A percentile compares a stretch with the other conserved stretches of the same genome.
Evolutionary conservation across 2,797 vertebrate genomes (phyloP).

Genomic region (Notolepis coatsorum): DNA sequence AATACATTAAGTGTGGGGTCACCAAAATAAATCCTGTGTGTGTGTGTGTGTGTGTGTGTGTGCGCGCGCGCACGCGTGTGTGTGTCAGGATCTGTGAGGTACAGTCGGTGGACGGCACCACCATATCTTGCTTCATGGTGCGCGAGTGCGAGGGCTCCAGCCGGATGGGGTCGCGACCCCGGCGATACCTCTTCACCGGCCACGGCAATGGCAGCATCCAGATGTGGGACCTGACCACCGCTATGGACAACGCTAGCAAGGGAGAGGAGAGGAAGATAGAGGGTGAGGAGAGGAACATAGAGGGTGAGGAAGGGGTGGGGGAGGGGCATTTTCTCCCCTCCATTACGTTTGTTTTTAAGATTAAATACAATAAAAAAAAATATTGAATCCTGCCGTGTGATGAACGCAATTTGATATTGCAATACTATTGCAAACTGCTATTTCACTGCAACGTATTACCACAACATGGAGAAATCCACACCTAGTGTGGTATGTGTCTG

Average conservation of each 20-base stretch:
- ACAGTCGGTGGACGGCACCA: slow-evolving; percentile 95
- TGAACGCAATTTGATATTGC: too few species aligned
- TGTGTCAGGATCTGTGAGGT: slow-evolving; percentile 93
- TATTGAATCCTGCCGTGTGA: too few species aligned
- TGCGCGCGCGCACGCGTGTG: slow-evolving; percentile 17
- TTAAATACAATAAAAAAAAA: too few species aligned
- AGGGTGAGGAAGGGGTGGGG: background rate
- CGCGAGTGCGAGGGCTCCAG: slow-evolving; percentile 97
- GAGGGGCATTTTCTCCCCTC: too few species aligned
- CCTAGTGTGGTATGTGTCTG: background rate
- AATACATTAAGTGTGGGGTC: too few species aligned
- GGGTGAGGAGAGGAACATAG: slow-evolving; percentile 48
- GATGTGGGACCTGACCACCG: slow-evolving; percentile 98
- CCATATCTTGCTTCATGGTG: slow-evolving; percentile 94
- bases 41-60: background rate
- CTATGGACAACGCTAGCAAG: slow-evolving; percentile 95
- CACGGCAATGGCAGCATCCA: slow-evolving; percentile 98
- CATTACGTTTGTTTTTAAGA: too few species aligned
- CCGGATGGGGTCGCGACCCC: slow-evolving; percentile 95
- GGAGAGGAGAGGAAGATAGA: slow-evolving; percentile 86
- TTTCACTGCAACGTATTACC: too few species aligned
- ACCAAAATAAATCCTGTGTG: too few species aligned
- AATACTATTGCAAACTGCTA: too few species aligned
- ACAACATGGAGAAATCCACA: too few species aligned
- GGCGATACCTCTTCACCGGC: slow-evolving; percentile 96